These are phyloP conservation scores for Eurystomus glaucurus DNA, from an alignment of 2,797 vertebrate genomes.

Conservation along the genomic window DNA sequence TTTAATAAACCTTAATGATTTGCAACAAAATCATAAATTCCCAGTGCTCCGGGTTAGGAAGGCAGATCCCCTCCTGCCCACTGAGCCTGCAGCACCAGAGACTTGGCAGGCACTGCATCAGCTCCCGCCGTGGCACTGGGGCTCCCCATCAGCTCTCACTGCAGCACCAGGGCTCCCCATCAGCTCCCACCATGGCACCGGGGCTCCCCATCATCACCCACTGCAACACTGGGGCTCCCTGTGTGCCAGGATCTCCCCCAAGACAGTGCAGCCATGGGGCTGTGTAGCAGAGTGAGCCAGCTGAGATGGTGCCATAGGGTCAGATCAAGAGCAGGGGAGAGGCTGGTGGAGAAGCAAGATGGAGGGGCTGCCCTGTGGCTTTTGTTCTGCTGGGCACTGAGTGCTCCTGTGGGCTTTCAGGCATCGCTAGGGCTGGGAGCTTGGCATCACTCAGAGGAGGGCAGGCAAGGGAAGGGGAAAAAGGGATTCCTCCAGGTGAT, in stretches of 20 bases:
- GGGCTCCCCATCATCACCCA: not conserved
- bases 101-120: not conserved
- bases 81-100: not conserved
- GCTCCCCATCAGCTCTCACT: accelerated
- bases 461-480: not conserved
- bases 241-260: accelerated
- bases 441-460: accelerated
- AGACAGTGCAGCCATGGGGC: accelerated
- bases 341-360: not conserved
- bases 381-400: accelerated
- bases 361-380: accelerated
- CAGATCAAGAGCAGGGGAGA: not conserved
- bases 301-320: not conserved
- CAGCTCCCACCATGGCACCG: accelerated
- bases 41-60: not conserved
- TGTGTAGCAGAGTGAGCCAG: not conserved
- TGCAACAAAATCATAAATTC: slow-evolving; percentile 36
- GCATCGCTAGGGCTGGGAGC: accelerated
- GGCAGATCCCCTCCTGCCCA: not conserved
- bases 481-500: not conserved
- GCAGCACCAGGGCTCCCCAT: not conserved
- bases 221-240: accelerated
- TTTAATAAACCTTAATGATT: slow-evolving; percentile 69
- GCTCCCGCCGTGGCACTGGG: not conserved
- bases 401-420: accelerated